Evolutionary conservation across 2,113 vertebrate genomes (phyloP).

Genomic region (Muntiacus reevesi): DNA sequence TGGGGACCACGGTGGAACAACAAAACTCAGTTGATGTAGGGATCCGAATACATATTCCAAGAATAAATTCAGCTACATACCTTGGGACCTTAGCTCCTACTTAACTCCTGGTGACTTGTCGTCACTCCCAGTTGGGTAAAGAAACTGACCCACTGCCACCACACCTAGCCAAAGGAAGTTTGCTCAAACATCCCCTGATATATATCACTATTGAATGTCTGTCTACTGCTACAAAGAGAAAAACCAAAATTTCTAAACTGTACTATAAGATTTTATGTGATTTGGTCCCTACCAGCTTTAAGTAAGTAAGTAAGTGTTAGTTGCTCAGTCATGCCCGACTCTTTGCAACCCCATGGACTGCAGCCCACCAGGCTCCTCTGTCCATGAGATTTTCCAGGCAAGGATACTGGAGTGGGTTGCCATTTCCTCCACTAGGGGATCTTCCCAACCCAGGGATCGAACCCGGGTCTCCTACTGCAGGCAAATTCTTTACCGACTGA

Average conservation of each 20-base stretch:
- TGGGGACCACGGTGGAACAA: neutral
- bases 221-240: neutral
- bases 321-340: rapidly evolving
- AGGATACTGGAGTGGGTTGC: neutral
- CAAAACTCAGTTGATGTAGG: neutral
- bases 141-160: neutral
- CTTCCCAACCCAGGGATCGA: neutral
- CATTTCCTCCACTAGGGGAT: neutral
- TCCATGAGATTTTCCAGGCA: neutral
- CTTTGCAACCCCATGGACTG: neutral
- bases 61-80: neutral
- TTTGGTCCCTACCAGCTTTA: neutral
- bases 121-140: neutral
- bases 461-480: neutral
- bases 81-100: neutral
- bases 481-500: neutral
- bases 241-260: neutral
- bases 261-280: neutral
- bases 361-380: neutral
- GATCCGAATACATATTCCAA: neutral
- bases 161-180: neutral
- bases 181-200: neutral
- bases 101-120: neutral
- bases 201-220: neutral
- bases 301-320: neutral